Percentiles rank a stretch among this genome's conserved stretches.
Conservation (phyloP, 2,888 invertebrate species). For the Alloscopus bannaensis region DNA sequence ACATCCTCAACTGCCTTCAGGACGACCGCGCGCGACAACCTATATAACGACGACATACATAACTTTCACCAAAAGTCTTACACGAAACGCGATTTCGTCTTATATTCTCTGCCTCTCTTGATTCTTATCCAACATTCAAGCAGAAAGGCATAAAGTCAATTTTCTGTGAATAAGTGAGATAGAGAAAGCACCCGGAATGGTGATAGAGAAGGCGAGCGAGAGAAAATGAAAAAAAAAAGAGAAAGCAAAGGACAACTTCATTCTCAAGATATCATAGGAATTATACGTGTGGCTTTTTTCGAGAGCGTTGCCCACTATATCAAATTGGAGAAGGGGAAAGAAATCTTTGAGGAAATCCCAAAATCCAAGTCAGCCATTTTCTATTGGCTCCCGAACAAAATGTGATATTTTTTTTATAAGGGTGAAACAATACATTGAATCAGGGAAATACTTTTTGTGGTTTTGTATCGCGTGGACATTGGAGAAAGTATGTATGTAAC, state of each 20-base stretch:
- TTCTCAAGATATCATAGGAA: conserved; percentile 64
- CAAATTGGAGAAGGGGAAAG: conserved; percentile 53
- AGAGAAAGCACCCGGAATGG: conserved; percentile 28
- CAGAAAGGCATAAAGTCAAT: conserved; percentile 66
- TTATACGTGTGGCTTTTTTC: conserved; percentile 41
- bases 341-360: conserved; percentile 61
- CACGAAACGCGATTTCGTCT: conserved; percentile 18
- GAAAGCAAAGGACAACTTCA: conserved; percentile 62
- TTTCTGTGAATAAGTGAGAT: conserved; percentile 62
- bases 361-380: conserved; percentile 64
- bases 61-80: conserved; percentile 48
- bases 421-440: neutral
- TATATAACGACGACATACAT: too few species aligned
- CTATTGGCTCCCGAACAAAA: conserved; percentile 43
- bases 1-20: conserved; percentile 63
- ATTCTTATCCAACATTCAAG: conserved; percentile 65
- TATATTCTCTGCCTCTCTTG: conserved; percentile 23
- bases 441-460: conserved; percentile 13
- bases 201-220: conserved; percentile 36
- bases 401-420: neutral
- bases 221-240: conserved; percentile 41
- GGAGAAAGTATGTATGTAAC: neutral
- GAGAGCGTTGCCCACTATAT: conserved; percentile 23
- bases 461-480: conserved; percentile 3
- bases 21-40: conserved; percentile 53